phyloP scores from a whole-genome alignment of 2,888 invertebrate genomes.

The Atethmia centrago region DNA sequence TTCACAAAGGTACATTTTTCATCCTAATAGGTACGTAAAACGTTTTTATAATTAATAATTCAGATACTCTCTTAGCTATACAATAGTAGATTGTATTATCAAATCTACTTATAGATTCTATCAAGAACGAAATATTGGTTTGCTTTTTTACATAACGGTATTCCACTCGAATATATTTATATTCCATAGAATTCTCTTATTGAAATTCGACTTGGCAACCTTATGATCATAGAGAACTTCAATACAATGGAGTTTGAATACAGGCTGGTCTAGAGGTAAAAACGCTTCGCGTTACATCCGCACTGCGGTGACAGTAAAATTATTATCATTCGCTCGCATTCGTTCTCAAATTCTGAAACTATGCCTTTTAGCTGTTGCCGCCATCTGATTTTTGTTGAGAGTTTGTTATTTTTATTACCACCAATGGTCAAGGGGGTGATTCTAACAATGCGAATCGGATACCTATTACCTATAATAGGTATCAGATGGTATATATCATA shows the following conservation, averaged over 20 bases:
- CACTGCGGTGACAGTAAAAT: neutral
- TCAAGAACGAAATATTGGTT: slow-evolving; percentile 11
- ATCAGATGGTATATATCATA: too few species aligned
- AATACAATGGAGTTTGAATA: neutral
- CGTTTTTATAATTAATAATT: slow-evolving; percentile 17
- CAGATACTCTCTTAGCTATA: slow-evolving; percentile 14
- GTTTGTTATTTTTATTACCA: neutral
- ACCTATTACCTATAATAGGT: too few species aligned
- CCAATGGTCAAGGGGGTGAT: neutral
- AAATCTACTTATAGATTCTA: slow-evolving; percentile 18
- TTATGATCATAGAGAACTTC: neutral
- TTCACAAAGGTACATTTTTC: slow-evolving; percentile 45
- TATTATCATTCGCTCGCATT: neutral
- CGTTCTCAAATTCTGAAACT: neutral
- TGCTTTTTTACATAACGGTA: slow-evolving; percentile 9
- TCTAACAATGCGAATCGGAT: neutral
- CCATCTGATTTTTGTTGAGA: neutral
- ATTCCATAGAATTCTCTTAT: slow-evolving; percentile 1
- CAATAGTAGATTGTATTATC: neutral
- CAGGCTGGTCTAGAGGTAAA: neutral
- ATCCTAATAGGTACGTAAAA: slow-evolving; percentile 30
- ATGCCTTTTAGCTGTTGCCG: neutral
- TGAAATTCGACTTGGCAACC: neutral
- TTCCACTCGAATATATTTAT: slow-evolving; percentile 17
- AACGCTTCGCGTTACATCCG: neutral